Evolutionary conservation across 1,140 invertebrate genomes (phyloP), one percentile per base, ranked within the genome.

Genomic region (Trichogramma pretiosum): DNA sequence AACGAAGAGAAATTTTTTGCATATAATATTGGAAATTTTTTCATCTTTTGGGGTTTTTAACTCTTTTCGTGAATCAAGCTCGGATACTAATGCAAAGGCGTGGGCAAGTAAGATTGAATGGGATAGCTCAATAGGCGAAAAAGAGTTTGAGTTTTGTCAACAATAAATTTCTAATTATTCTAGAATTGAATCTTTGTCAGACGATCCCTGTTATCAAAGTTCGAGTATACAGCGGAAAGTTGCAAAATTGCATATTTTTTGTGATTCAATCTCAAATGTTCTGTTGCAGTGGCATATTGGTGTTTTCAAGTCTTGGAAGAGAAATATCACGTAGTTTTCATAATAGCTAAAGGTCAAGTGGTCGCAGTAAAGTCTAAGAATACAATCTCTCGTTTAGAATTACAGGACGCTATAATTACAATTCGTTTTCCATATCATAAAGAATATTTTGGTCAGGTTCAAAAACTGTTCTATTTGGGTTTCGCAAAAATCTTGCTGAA

Each of bases 31-130:
- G 55, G 48, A 54, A 11, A 51, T 70, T 18, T 53, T n/a, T n/a
- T n/a, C 67, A 72, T 46, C 61, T 64, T 4, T 50, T 65, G 9
- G 68, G 67, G 13, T 62, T 66, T 30, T 22, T 39, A 13, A 23
- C 21, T 11, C 37, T 22, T 14, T 23, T 39, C 14, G 24, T 22
- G n/a, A 23, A 14, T 19, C 56, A 55, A 26, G 34, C 50, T 16
- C 70, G 67, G 55, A 67, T 69, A n/a, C 34, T 72, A 4, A 36
- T 72, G 1, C 69, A 71, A 56, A 63, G 4, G 53, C 66, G 5
- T 68, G 65, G 61, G 13, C 10, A 2, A 50, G 44, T 19, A 32
- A 26, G 19, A 48, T 56, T 7, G 18, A 13, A 7, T 39, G 37
- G 37, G 37, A 39, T 9, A 13, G 1, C 5, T 13, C n/a, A 10